Percentiles rank a stretch among this genome's conserved stretches.
Conservation (phyloP, 2,888 invertebrate species). For the Lingula anatina region DNA sequence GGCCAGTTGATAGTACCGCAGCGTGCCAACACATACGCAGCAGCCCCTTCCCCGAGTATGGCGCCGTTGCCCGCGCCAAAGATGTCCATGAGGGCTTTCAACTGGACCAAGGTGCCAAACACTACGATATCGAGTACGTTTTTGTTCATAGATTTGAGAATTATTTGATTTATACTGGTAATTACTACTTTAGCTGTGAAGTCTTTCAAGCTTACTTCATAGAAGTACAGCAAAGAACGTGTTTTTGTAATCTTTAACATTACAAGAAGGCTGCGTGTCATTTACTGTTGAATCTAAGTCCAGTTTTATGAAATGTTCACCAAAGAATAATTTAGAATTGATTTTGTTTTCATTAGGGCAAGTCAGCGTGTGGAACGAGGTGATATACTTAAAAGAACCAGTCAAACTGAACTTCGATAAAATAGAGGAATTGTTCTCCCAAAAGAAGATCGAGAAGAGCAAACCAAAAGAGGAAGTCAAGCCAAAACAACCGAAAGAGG, state of each 20-base stretch:
- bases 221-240: too few relatives aligned
- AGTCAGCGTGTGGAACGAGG: conserved; percentile 51
- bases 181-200: too few relatives aligned
- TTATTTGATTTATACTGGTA: too few relatives aligned
- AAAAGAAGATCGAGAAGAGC: conserved; percentile 55
- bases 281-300: too few relatives aligned
- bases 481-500: conserved; percentile 71
- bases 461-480: conserved; percentile 16
- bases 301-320: too few relatives aligned
- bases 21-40: conserved; percentile 2
- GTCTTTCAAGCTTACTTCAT: too few relatives aligned
- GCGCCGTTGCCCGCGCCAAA: conserved; percentile 91
- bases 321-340: too few relatives aligned
- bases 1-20: conserved; percentile 1
- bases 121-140: conserved; percentile 28
- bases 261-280: too few relatives aligned
- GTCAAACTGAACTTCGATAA: conserved; percentile 86
- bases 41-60: conserved; percentile 51
- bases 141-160: too few relatives aligned
- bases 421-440: conserved; percentile 91
- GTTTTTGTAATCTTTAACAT: too few relatives aligned
- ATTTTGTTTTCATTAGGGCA: conserved; percentile 17
- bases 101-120: conserved; percentile 91
- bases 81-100: conserved; percentile 96
- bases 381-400: conserved; percentile 68